Evolutionary conservation across 2,888 invertebrate genomes (phyloP), one percentile per base, ranked within the genome.

Genomic region (Tromatobia lineatoria): DNA sequence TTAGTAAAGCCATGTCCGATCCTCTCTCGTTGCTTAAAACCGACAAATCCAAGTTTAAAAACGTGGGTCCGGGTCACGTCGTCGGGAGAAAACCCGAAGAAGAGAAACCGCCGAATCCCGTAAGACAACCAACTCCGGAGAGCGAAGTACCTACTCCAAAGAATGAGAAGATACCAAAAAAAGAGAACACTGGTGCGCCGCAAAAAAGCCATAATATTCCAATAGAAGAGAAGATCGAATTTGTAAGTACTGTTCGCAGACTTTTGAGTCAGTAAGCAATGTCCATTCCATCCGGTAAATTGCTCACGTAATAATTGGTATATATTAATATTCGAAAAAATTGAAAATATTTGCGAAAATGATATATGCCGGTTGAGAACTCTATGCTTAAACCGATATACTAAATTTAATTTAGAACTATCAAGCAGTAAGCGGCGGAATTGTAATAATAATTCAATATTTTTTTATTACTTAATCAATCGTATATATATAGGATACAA

Each of bases 161-260:
- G 47, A 50, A 85, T 64, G 82, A 87, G 13, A 87, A 86, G 54
- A 83, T 66, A 54, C 59, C 69, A 38, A 85, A 86, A 67, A 83
- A 74, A 42, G 86, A 80, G 18, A 70, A 70, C 38, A 61, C 57
- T 10, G 45, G 29, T 25, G 79, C 70, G 45, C 15, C 73, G n/a
- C 13, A 54, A 64, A 54, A n/a, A 59, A 75, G 59, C 29, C 42
- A 57, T n/a, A 42, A 76, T 54, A 61, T 80, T 42, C 18, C 78
- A 25, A 18, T 54, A 0, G 78, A 64, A 50, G 92, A 93, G 74
- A 93, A 94, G 83, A 94, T 94, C 89, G 90, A 94, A 70, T 94
- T 94, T 91, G 94, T 94, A 91, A 91, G 93, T 88, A 71, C 75
- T 38, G 50, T 29, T 4, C 4, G 10, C 7, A 11, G n/a, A 29